Base-by-base conservation (phyloP, 2,113 vertebrate genomes). In the Rhabdornis inornatus region DNA sequence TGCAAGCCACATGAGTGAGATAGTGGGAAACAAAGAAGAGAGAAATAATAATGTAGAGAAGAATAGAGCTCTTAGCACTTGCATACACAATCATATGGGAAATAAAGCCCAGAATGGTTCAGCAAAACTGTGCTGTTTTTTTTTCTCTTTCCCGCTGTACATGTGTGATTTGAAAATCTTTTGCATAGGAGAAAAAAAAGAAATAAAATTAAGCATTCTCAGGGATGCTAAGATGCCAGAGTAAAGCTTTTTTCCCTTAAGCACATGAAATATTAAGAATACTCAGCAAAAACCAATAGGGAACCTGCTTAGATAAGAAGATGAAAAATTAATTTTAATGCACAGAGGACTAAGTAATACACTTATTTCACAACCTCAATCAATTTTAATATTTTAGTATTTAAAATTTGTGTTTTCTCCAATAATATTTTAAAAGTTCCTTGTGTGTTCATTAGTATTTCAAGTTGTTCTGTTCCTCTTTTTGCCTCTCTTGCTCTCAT, bases 321-420 rank as follows among this genome's bases (percentile, higher is more conserved):
- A 98, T 97, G 96, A 98, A 98, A 98, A 98, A 97, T 97, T 98
- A 98, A 98, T 97, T 98, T 97, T 97, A 98, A 97, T 97, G 92
- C 96, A 95, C 96, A 96, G 85, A 94, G 87, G 95, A 97, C 81
- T 97, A 96, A 98, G 87, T 96, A 97, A 97, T 97, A 97, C 82
- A 95, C 87, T 97, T 96, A 92, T 96, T 98, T 97, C 95, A 96
- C 89, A 97, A 96, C 83, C 93, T 97, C 95, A 95, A 98, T 98
- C 90, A 97, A 96, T 98, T 98, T 98, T 97, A 98, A 97, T 97
- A 96, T 98, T 98, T 98, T 97, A 97, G 74, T 94, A 92, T 97
- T 97, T 97, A 96, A 97, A 95, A 94, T 31, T 87, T 87, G 44
- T 82, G 22, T 61, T 45, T 45, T 97, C 70, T 95, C 44, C 56